These are phyloP conservation scores for Meandrusa payeni DNA, from an alignment of 2,888 invertebrate species.

Conservation along the genomic window DNA sequence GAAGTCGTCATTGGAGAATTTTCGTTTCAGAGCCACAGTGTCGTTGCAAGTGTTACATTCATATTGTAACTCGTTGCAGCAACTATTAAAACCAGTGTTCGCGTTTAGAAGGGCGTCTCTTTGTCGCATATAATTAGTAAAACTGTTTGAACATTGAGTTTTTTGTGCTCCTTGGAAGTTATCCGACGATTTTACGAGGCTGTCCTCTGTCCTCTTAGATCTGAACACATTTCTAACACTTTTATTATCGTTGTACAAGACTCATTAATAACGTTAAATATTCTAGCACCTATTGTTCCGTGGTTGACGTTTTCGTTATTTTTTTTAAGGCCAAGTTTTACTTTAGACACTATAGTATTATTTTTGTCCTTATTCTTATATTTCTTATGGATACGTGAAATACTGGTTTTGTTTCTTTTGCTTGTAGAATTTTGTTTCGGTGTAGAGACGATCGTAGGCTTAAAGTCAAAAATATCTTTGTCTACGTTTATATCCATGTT, in stretches of 20 bases:
- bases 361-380: slow-evolving; percentile 18
- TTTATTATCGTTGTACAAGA: slow-evolving; percentile 60
- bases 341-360: background rate
- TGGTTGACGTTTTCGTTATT: slow-evolving; percentile 12
- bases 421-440: slow-evolving; percentile 38
- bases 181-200: slow-evolving; percentile 13
- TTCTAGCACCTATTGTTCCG: slow-evolving; percentile 43
- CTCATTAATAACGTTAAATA: slow-evolving; percentile 57
- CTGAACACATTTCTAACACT: slow-evolving; percentile 57
- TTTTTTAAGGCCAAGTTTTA: slow-evolving; percentile 7
- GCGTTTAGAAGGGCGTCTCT: slow-evolving; percentile 44
- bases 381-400: slow-evolving; percentile 2
- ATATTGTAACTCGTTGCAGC: slow-evolving; percentile 22
- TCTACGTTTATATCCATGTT: slow-evolving; percentile 8
- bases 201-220: slow-evolving; percentile 31
- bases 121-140: slow-evolving; percentile 58
- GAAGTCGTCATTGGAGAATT: slow-evolving; percentile 46
- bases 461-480: slow-evolving; percentile 36
- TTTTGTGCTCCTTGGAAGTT: slow-evolving; percentile 5
- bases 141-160: slow-evolving; percentile 46
- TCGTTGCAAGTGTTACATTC: slow-evolving; percentile 56
- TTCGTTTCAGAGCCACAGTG: slow-evolving; percentile 48
- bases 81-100: slow-evolving; percentile 20
- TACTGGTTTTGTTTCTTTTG: background rate
- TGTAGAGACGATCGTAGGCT: slow-evolving; percentile 50